Evolutionary conservation across 2,888 invertebrate genomes (phyloP), one percentile per base, ranked within the genome.

Genomic region (Carpatolechia fugitivella): DNA sequence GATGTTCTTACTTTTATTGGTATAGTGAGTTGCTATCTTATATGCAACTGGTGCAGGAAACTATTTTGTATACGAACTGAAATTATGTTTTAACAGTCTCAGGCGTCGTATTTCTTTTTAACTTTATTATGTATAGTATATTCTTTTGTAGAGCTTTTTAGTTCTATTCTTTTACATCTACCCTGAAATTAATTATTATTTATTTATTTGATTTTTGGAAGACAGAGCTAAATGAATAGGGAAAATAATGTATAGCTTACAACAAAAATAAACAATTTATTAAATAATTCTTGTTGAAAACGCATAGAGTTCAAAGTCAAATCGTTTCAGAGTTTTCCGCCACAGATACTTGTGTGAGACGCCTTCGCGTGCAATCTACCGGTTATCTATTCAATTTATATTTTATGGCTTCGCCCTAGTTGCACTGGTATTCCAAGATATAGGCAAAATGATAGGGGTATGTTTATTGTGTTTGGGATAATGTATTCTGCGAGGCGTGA

Each of bases 371-470:
- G 75, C 73, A 72, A 68, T 72, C 72, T 71, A 66, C 68, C 68
- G 69, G 75, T 79, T 82, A 83, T 84, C 82, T 82, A 83, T 85
- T 85, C 80, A 82, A 84, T 85, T 82, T 82, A 80, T 82, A 74
- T 76, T 86, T 85, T 84, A 85, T 80, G 70, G 74, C 66, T 75
- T 76, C 68, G 80, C 69, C 78, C 83, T 66, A 83, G 75, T 80
- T 83, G 65, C 59, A 69, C 61, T 63, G 66, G 69, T 70, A 68
- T 72, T 72, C 64, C 65, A 55, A 76, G 80, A 77, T 79, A 74
- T 66, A 72, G 69, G 70, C 66, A 65, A 71, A 77, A 75, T 73
- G 69, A 79, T 78, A 72, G 68, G 66, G 66, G 64, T 65, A 62
- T 65, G 61, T 76, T 74, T 71, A 66, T 67, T 65, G 61, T 64